Percentiles rank a stretch among this genome's conserved stretches.
These are phyloP conservation scores for Myotis myotis DNA, from an alignment of 2,797 vertebrate species.

Conservation along the genomic window DNA sequence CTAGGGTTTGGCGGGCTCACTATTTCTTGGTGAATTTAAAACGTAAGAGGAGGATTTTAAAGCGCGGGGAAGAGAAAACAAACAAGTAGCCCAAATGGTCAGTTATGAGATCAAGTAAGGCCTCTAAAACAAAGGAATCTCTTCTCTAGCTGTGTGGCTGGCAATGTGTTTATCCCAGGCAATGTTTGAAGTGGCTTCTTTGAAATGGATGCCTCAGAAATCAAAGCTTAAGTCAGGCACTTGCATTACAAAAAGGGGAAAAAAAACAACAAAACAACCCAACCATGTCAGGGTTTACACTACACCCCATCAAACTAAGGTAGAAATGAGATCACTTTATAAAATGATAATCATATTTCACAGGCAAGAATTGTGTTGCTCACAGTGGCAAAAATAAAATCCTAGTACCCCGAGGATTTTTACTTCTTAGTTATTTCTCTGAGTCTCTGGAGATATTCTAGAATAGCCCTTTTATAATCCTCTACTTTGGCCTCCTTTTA, in stretches of 20 bases:
- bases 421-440: slow-evolving; percentile 16
- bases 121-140: background rate
- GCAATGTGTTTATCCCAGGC: background rate
- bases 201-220: background rate
- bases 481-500: background rate
- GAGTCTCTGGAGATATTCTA: background rate
- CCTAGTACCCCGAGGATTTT: background rate
- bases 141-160: background rate
- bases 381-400: slow-evolving; percentile 1
- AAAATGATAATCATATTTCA: slow-evolving; percentile 6
- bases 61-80: background rate
- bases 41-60: background rate
- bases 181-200: background rate
- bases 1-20: background rate
- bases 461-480: background rate
- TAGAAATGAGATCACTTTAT: background rate
- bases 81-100: background rate
- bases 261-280: background rate
- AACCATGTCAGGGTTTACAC: background rate
- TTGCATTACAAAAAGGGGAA: background rate
- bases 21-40: background rate
- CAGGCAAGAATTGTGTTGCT: background rate
- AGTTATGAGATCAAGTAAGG: background rate
- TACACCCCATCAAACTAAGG: background rate
- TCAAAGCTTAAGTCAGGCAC: background rate